These are phyloP conservation scores for Cercocebus atys DNA, from an alignment of 2,113 vertebrate genomes.

Conservation along the genomic window DNA sequence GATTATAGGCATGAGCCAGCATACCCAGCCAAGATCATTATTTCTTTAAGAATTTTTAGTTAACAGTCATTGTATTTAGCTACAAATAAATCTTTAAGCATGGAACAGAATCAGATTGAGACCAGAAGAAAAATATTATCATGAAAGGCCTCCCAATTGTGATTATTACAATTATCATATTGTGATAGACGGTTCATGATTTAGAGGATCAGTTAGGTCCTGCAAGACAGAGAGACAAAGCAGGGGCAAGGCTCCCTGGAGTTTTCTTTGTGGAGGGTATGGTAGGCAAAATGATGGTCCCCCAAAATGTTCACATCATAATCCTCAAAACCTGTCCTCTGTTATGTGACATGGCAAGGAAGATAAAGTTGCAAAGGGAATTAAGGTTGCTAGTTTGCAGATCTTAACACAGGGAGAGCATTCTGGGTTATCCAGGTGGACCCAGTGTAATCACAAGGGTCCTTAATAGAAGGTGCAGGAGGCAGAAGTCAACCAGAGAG, in stretches of 20 bases:
- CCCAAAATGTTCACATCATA: background rate
- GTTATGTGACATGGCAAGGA: background rate
- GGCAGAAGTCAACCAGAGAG: background rate
- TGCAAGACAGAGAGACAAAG: background rate
- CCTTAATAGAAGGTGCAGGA: background rate
- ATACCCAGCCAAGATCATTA: background rate
- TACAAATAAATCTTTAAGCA: background rate
- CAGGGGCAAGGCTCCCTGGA: background rate
- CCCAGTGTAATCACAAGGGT: background rate
- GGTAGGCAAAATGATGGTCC: background rate
- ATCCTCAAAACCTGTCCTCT: background rate
- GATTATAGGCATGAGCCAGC: no score
- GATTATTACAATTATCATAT: background rate
- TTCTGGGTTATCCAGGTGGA: background rate
- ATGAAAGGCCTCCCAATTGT: background rate
- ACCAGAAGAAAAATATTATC: background rate
- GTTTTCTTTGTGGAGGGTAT: background rate
- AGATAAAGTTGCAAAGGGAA: background rate
- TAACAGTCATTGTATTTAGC: slow-evolving; percentile 1
- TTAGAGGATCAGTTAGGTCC: background rate
- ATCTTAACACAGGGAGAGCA: background rate
- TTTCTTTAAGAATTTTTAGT: background rate
- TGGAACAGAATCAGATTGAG: background rate
- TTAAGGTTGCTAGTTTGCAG: background rate
- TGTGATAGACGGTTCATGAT: background rate